Evolutionary conservation across 2,888 invertebrate genomes (phyloP), one percentile per base, ranked within the genome.

Genomic region (Scrobipalpa atriplicella): DNA sequence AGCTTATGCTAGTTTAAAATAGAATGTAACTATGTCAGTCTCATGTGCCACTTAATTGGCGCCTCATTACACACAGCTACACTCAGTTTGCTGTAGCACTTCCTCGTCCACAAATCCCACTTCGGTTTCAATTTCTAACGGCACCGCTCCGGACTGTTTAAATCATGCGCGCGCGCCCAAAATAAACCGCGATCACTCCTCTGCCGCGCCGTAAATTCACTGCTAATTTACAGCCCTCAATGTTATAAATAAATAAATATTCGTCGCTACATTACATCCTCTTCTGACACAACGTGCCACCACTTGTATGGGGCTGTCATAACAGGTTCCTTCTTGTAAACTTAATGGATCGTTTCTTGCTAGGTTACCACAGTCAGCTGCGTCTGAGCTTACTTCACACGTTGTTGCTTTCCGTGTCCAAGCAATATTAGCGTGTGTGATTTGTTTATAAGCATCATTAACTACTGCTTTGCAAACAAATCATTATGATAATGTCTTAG

Each of bases 241-340:
- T 86, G 86, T 86, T 90, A 90, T 91, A 90, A 89, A 90, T 91
- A 92, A 90, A 91, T 90, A 92, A 90, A 92, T 91, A 90, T 86
- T 84, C 83, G 80, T 83, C 84, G 82, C 81, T 78, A 78, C 72
- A 76, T 81, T 84, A 81, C 82, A 85, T 86, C 82, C 83, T 82
- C 78, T 79, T 78, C 74, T 86, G 90, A 88, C 89, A 89, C 82
- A 87, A 85, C 85, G 82, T 89, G 88, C 86, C 89, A 86, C 83
- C 83, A 79, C 84, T 81, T 84, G 84, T 81, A 85, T 79, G 79
- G 78, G 71, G 77, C 81, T 91, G 90, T 92, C 92, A 92, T 89
- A 92, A 91, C 91, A 91, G 80, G 83, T 86, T 81, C 85, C 86
- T 86, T 80, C 78, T 75, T 75, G 73, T 76, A 70, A 76, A 78